Evolutionary conservation across 1,140 invertebrate species (phyloP).

Genomic region (Danaus melanippus): DNA sequence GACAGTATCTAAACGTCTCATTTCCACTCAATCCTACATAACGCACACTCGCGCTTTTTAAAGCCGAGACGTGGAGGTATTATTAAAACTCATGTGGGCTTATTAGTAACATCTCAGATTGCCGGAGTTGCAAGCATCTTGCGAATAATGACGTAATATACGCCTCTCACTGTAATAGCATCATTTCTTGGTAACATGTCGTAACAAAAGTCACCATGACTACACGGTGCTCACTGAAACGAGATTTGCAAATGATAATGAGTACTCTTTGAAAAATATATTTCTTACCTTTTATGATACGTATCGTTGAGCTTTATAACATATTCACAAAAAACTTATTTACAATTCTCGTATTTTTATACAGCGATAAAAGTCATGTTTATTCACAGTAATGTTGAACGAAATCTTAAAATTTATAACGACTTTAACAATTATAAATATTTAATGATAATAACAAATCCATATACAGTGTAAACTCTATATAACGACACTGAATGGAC

Average conservation of each 20-base stretch:
- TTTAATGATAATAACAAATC: no score
- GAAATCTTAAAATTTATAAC: no score
- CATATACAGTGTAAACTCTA: no score
- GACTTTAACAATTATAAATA: no score
- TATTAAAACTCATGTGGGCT: slow-evolving; percentile 56
- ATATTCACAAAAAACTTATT: background rate
- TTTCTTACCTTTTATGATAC: slow-evolving; percentile 13
- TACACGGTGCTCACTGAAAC: slow-evolving; percentile 42
- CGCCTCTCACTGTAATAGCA: slow-evolving; percentile 51
- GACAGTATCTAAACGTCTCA: slow-evolving; percentile 41
- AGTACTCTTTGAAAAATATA: slow-evolving; percentile 28
- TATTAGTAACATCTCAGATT: slow-evolving; percentile 65
- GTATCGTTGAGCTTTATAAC: slow-evolving; percentile 8
- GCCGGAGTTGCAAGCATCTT: slow-evolving; percentile 44
- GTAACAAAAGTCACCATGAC: slow-evolving; percentile 61
- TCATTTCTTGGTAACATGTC: slow-evolving; percentile 48
- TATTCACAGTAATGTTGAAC: no score
- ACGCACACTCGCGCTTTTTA: slow-evolving; percentile 33
- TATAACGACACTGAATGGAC: no score
- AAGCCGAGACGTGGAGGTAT: slow-evolving; percentile 31
- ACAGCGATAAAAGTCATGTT: no score
- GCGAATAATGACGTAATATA: slow-evolving; percentile 62
- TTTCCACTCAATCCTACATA: slow-evolving; percentile 52
- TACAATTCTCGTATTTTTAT: no score
- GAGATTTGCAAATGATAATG: slow-evolving; percentile 46